Evolutionary conservation across 2,888 invertebrate species (phyloP).

Genomic region (Heliconius cydno): DNA sequence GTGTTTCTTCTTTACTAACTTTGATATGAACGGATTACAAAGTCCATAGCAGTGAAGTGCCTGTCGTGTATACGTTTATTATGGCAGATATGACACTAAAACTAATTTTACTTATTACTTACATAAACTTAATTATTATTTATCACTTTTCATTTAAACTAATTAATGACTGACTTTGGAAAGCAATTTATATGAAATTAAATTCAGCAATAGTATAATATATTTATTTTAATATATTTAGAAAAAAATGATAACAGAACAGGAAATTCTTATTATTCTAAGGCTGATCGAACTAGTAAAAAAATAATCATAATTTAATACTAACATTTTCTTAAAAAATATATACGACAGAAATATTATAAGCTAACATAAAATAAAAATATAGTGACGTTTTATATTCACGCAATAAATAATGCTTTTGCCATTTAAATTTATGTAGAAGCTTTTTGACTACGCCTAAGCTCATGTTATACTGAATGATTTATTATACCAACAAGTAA

Average conservation of each 20-base stretch:
- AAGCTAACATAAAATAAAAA: neutral
- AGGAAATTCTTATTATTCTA: too few species aligned
- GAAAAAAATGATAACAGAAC: too few species aligned
- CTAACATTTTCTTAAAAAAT: neutral
- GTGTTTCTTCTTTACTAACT: neutral
- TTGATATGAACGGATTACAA: constrained; percentile 19
- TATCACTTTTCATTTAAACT: neutral
- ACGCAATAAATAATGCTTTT: constrained; percentile 6
- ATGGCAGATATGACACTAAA: neutral
- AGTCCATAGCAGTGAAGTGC: neutral
- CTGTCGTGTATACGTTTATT: constrained; percentile 4
- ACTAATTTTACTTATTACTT: neutral
- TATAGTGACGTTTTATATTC: neutral
- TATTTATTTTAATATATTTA: too few species aligned
- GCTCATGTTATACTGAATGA: constrained; percentile 18
- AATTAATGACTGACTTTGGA: neutral
- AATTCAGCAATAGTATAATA: neutral
- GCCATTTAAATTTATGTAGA: constrained; percentile 19
- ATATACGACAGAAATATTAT: neutral
- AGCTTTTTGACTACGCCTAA: constrained; percentile 23
- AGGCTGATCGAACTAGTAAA: neutral
- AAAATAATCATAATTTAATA: neutral
- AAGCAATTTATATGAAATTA: neutral
- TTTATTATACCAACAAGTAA: constrained; percentile 20
- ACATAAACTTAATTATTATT: neutral